A percentile compares a stretch with the other conserved stretches of the same genome.
Evolutionary conservation across 2,113 vertebrate species (phyloP).

Genomic region (Neotoma lepida): DNA sequence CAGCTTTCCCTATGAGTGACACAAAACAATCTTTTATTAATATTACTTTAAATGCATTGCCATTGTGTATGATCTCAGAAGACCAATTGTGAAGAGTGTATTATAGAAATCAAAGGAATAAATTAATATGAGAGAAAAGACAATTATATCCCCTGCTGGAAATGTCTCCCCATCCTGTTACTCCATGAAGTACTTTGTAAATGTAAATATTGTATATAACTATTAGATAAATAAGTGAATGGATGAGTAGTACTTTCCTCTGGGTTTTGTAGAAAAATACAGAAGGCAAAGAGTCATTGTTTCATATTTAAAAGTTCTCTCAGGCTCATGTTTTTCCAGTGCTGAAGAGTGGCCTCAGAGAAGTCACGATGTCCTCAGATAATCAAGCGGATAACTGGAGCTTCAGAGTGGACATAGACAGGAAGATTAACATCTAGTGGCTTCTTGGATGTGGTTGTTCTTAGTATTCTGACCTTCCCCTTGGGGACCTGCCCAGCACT

Average conservation of each 20-base stretch:
- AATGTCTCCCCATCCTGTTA: conserved; percentile 29
- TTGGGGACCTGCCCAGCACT: no score
- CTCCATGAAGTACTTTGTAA: conserved; percentile 51
- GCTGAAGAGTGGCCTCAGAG: neutral
- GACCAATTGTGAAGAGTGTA: conserved; percentile 45
- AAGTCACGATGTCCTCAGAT: neutral
- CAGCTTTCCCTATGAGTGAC: conserved; percentile 13
- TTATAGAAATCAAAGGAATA: conserved; percentile 72
- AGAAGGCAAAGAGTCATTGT: neutral
- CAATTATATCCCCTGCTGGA: conserved; percentile 45
- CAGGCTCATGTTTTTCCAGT: neutral
- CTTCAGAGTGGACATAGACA: neutral
- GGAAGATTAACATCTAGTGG: neutral
- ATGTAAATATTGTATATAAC: conserved; percentile 48
- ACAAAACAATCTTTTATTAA: conserved; percentile 69
- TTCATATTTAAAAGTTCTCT: neutral
- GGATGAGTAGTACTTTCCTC: conserved; percentile 8
- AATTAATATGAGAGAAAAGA: conserved; percentile 63
- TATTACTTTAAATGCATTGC: conserved; percentile 61
- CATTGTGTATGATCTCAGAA: conserved; percentile 63
- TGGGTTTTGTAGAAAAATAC: conserved; percentile 13
- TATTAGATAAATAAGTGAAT: conserved; percentile 46
- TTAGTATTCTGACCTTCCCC: no score
- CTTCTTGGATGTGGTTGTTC: neutral
- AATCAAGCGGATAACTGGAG: neutral